phyloP scores from a whole-genome alignment of 2,888 invertebrate species.

The Pheosia tremula region DNA sequence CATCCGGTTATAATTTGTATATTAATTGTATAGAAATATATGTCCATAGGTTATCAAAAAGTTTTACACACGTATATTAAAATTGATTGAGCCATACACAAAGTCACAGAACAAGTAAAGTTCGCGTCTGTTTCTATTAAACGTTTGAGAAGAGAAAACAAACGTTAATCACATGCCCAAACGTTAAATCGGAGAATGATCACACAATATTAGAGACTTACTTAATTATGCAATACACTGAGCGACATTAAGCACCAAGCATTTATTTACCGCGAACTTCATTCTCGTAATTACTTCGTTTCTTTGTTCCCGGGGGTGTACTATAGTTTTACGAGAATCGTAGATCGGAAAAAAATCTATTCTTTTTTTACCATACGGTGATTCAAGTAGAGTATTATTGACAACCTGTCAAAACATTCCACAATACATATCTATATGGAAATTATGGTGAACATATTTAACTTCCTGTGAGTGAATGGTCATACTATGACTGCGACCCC shows the following conservation, averaged over 20 bases:
- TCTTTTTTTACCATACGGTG: neutral
- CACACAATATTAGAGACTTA: slow-evolving; percentile 11
- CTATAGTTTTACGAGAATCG: slow-evolving; percentile 28
- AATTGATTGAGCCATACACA: neutral
- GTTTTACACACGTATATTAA: neutral
- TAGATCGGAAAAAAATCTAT: neutral
- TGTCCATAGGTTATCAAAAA: neutral
- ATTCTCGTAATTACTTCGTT: slow-evolving; percentile 45
- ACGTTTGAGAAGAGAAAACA: neutral
- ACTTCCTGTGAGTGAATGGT: no score
- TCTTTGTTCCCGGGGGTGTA: slow-evolving; percentile 28
- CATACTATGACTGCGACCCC: no score
- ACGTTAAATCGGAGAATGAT: slow-evolving; percentile 3
- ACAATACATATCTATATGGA: no score
- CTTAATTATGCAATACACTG: slow-evolving; percentile 29
- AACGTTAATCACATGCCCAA: neutral
- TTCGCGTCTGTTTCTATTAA: neutral
- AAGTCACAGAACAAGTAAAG: neutral
- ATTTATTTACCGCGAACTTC: slow-evolving; percentile 38
- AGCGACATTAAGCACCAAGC: slow-evolving; percentile 19
- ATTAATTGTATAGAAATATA: neutral
- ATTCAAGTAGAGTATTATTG: neutral
- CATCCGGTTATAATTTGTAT: no score
- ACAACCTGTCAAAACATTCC: no score
- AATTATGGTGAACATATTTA: no score